These are phyloP conservation scores for Mamestra brassicae DNA, from an alignment of 2,888 invertebrate genomes.

Conservation along the genomic window DNA sequence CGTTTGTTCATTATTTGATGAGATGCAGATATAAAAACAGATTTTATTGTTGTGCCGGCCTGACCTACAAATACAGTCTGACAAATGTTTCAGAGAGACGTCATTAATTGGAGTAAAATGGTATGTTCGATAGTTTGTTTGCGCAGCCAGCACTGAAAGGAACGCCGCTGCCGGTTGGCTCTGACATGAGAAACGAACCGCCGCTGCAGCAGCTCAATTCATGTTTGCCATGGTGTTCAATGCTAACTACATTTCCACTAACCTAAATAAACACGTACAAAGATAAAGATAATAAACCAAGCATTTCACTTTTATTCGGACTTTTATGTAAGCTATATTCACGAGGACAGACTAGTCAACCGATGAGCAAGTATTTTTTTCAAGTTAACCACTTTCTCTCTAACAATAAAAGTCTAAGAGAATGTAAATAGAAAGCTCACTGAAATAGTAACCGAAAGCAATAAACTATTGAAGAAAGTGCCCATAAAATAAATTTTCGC, in stretches of 20 bases:
- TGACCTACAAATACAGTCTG: slow-evolving; percentile 41
- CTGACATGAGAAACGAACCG: slow-evolving; percentile 61
- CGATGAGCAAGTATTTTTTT: slow-evolving; percentile 4
- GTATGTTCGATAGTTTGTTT: slow-evolving; percentile 63
- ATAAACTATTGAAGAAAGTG: slow-evolving; percentile 60
- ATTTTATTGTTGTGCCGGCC: slow-evolving; percentile 35
- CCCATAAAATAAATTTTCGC: slow-evolving; percentile 60
- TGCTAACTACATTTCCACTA: slow-evolving; percentile 50
- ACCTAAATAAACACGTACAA: slow-evolving; percentile 59
- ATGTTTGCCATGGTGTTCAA: slow-evolving; percentile 49
- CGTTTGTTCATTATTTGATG: slow-evolving; percentile 37
- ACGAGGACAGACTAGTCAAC: slow-evolving; percentile 4
- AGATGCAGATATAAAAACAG: slow-evolving; percentile 42
- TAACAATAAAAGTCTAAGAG: slow-evolving; percentile 37
- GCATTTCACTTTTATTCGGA: slow-evolving; percentile 26
- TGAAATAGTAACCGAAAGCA: slow-evolving; percentile 52
- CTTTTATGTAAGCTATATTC: slow-evolving; percentile 27
- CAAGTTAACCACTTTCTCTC: slow-evolving; percentile 11
- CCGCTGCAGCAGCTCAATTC: slow-evolving; percentile 43
- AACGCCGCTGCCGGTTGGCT: slow-evolving; percentile 50
- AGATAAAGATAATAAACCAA: slow-evolving; percentile 24
- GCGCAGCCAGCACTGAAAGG: slow-evolving; percentile 53
- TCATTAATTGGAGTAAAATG: slow-evolving; percentile 68
- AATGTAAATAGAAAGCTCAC: slow-evolving; percentile 53
- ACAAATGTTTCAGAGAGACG: slow-evolving; percentile 49